Conservation (phyloP, 2,113 vertebrate genomes). For the Stomatorhinus ivindoensis region DNA sequence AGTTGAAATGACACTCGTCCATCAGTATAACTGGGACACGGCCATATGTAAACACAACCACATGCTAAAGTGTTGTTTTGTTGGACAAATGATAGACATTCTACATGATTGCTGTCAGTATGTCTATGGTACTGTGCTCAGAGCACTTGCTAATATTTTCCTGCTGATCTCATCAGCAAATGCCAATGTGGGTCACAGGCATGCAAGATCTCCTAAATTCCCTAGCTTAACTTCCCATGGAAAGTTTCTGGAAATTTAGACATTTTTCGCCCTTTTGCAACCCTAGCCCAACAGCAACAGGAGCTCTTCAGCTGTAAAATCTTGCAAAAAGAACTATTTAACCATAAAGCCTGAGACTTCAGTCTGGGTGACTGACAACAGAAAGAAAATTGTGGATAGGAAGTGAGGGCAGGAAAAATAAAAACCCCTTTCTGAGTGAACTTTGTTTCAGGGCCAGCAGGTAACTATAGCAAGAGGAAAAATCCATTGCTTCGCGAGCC, state of each 20-base stretch:
- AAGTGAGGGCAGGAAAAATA: background rate
- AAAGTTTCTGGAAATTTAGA: background rate
- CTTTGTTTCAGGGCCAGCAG: background rate
- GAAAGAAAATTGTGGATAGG: background rate
- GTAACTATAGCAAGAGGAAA: background rate
- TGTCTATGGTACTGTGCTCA: background rate
- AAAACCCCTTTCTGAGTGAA: background rate
- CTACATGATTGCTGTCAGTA: too few species aligned
- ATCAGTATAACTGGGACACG: too few species aligned
- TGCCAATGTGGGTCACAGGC: background rate
- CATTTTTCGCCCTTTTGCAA: background rate
- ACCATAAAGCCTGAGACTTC: background rate
- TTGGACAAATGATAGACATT: background rate
- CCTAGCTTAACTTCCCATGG: background rate
- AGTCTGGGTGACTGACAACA: background rate
- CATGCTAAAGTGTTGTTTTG: background rate
- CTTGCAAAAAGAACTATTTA: background rate
- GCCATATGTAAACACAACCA: background rate
- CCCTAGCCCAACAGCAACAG: background rate
- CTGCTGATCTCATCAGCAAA: background rate
- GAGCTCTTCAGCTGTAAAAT: background rate
- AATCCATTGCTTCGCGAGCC: background rate
- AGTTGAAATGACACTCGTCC: too few species aligned
- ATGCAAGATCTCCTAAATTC: background rate
- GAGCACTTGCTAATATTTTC: background rate